Base-by-base conservation (phyloP, 64 coral and sea anemone genomes). In the Stichodactyla helianthus region DNA sequence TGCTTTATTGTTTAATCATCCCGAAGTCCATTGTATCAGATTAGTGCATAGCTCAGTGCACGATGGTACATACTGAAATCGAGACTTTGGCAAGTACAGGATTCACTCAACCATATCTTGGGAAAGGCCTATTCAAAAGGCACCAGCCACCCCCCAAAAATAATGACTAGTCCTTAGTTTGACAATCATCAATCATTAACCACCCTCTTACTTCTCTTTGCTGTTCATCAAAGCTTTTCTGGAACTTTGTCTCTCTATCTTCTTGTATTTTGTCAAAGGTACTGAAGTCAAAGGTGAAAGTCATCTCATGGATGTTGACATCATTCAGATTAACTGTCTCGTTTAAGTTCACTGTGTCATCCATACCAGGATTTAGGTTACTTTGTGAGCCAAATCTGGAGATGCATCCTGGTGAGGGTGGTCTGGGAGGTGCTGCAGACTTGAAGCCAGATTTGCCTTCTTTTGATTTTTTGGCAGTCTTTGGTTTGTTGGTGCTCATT, bases 291-390 rank as follows among this genome's bases (percentile, higher is more conserved):
- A 95, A 94, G 50, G 77, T 99, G 54, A 99, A 99, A 11, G 97
- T 99, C 52, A 99, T 99, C 86, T 99, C 97, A 88, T 99, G 97
- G 13, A 92, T 90, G 64, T 99, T 92, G 6, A 95, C 82, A 55
- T 96, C 94, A 31, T 95, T 95, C 0, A 96, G 91, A 55, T 96
- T 93, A 19, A 96, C 71, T 31, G 94, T 93, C 59, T 96, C 94
- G 53, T 95, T 74, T 11, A 74, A 31, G 76, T 23, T 82, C 17
- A 82, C 6, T 50, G 6, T 31, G 11, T 92, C 90, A 77, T 87
- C 53, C 85, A 83, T 26, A 8, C 84, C 86, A 19, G 85, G 52
- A 57, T 91, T 62, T 16, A 82, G 50, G 17, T 82, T 82, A 67
- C 58, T 50, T 14, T 86, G 89, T 2, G 67, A 59, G 19, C 51